These are phyloP conservation scores for Ophiodon elongatus DNA, from an alignment of 2,113 vertebrate genomes.

Conservation along the genomic window DNA sequence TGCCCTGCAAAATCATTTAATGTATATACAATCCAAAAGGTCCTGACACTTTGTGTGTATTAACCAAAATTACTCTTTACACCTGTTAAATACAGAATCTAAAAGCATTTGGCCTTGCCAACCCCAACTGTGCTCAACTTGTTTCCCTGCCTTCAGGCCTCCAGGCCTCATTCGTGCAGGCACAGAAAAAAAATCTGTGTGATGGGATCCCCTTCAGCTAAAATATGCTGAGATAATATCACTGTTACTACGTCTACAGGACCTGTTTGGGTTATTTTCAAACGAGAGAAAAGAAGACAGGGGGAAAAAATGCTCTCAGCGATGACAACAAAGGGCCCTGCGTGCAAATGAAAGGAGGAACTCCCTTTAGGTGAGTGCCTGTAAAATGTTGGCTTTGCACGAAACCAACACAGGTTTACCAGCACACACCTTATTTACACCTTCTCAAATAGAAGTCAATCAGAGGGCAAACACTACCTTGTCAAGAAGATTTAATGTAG, in stretches of 20 bases:
- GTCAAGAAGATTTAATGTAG: conserved; percentile 64
- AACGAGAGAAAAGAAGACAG: conserved; percentile 71
- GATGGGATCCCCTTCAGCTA: conserved; percentile 86
- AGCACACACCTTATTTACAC: conserved; percentile 71
- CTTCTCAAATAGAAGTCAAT: conserved; percentile 74
- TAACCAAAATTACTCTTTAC: conserved; percentile 57
- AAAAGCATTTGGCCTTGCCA: conserved; percentile 50
- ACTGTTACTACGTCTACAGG: conserved; percentile 84
- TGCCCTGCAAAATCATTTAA: background rate
- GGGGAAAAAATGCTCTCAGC: conserved; percentile 52
- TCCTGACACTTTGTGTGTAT: conserved; percentile 17
- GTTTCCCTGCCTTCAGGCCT: conserved; percentile 75
- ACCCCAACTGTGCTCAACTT: conserved; percentile 68
- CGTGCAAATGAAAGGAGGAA: conserved; percentile 82
- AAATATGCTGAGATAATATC: conserved; percentile 89
- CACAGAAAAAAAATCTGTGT: conserved; percentile 60
- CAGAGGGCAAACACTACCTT: conserved; percentile 74
- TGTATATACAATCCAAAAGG: conserved; percentile 24
- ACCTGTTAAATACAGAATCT: conserved; percentile 44
- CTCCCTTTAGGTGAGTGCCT: conserved; percentile 82
- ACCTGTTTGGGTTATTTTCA: conserved; percentile 91
- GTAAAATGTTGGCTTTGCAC: conserved; percentile 81
- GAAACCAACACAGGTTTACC: conserved; percentile 72
- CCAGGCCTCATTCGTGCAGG: conserved; percentile 82
- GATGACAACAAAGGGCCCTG: conserved; percentile 83